phyloP scores from a whole-genome alignment of 2,797 vertebrate species.

The Pelochelys cantorii region DNA sequence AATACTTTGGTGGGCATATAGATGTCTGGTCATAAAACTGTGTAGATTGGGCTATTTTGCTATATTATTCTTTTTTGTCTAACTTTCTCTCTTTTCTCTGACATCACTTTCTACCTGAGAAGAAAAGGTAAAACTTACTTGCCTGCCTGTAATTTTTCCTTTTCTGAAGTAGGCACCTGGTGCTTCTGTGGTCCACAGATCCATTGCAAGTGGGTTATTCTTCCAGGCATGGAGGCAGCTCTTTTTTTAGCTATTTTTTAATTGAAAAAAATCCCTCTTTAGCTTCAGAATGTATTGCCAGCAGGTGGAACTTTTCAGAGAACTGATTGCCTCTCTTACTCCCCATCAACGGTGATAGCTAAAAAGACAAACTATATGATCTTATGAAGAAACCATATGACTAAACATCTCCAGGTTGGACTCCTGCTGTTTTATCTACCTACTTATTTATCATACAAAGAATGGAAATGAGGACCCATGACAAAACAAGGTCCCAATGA shows the following conservation, averaged over 20 bases:
- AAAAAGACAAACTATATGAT: conserved; percentile 22
- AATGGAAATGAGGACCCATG: not conserved
- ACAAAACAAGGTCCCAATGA: not conserved
- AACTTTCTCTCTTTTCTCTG: conserved; percentile 49
- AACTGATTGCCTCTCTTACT: not conserved
- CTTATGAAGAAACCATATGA: not conserved
- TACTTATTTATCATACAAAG: not conserved
- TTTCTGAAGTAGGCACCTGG: not conserved
- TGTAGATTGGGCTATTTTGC: conserved; percentile 26
- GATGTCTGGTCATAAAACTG: not conserved
- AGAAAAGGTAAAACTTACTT: conserved; percentile 8
- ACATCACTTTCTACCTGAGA: conserved; percentile 18
- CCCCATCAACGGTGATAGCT: not conserved
- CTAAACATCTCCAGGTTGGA: not conserved
- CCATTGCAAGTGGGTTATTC: not conserved
- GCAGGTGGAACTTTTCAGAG: not conserved
- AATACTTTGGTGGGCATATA: not conserved
- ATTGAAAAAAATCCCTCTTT: not conserved
- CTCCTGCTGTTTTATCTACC: not conserved
- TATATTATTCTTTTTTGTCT: conserved; percentile 25
- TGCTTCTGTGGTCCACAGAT: not conserved
- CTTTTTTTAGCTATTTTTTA: not conserved
- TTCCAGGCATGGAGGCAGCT: not conserved
- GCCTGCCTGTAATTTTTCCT: conserved; percentile 27
- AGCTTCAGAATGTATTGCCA: not conserved